Evolutionary conservation across 2,888 invertebrate species (phyloP), one percentile per base, ranked within the genome.

Genomic region (Drosophila sordidula): DNA sequence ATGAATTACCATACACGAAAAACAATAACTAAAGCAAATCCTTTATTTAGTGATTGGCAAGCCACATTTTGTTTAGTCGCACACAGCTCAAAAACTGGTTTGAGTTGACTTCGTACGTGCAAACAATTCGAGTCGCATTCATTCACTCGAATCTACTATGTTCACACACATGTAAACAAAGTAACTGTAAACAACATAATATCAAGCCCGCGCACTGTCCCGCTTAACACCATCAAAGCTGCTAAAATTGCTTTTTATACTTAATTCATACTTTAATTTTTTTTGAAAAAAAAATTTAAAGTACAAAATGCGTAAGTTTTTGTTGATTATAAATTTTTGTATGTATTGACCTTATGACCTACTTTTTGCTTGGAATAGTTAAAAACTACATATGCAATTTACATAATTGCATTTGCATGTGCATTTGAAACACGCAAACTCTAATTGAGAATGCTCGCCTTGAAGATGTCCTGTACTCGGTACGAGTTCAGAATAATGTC

Each of bases 81-180:
- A 14, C 52, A 73, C 8, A 54, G 59, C 77, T 74, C 18, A 46
- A 55, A 69, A 79, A 82, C 77, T 76, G 80, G 83, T 79, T 79
- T 82, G 41, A 75, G 79, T 79, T 82, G 55, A 36, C 70, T 67
- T 65, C 47, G 55, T 65, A 67, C 45, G 51, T 72, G 70, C 49
- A 44, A 72, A 51, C 46, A 58, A 39, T 29, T 61, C 46, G 29
- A 61, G 50, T 34, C 42, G 61, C 54, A 75, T 51, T 62, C 67
- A 75, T 66, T 70, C 49, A 61, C 46, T 50, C 70, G 46, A 45
- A 46, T 14, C 39, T 61, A 66, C 57, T 57, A 66, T 50, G 57
- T 47, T 46, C 22, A 42, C 34, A 45, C 61, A 41, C 51, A 62
- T 62, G 57, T 58, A 75, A 75, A 62, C 62, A 71, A 51, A 55